phyloP scores from a whole-genome alignment of 1,140 invertebrate species.

The Melanaphis sacchari region DNA sequence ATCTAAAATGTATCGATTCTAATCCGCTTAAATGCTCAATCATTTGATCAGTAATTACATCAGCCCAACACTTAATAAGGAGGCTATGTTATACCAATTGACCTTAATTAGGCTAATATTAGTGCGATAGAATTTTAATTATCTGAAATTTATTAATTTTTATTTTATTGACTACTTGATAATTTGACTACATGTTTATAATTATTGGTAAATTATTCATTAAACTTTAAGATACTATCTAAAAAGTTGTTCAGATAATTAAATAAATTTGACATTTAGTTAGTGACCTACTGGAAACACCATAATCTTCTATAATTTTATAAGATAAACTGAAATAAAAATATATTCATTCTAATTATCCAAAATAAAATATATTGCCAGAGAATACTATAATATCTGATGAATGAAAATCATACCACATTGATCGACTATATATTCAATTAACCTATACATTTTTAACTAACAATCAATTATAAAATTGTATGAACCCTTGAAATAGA shows the following conservation, averaged over 20 bases:
- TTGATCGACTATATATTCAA: neutral
- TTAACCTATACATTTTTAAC: too few relatives aligned
- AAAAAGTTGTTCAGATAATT: constrained; percentile 24
- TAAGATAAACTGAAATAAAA: neutral
- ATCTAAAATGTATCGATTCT: neutral
- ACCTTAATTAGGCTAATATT: constrained; percentile 36
- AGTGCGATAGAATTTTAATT: constrained; percentile 39
- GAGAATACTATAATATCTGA: neutral
- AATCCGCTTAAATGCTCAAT: constrained; percentile 35
- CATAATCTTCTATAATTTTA: neutral
- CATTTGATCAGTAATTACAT: constrained; percentile 49
- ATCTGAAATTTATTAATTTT: neutral
- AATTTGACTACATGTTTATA: neutral
- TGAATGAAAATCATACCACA: neutral
- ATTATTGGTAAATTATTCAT: neutral
- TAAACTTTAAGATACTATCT: neutral
- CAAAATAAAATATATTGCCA: neutral
- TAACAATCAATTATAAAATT: too few relatives aligned
- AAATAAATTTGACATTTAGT: neutral
- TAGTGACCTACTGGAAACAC: neutral
- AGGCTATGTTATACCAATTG: constrained; percentile 57
- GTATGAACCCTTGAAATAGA: too few relatives aligned
- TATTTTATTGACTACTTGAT: neutral
- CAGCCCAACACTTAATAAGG: constrained; percentile 56
- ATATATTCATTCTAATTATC: neutral